Evolutionary conservation across 35 echinoderm and acorn worm genomes (phyloP).

Genomic region (Ptychodera flava): DNA sequence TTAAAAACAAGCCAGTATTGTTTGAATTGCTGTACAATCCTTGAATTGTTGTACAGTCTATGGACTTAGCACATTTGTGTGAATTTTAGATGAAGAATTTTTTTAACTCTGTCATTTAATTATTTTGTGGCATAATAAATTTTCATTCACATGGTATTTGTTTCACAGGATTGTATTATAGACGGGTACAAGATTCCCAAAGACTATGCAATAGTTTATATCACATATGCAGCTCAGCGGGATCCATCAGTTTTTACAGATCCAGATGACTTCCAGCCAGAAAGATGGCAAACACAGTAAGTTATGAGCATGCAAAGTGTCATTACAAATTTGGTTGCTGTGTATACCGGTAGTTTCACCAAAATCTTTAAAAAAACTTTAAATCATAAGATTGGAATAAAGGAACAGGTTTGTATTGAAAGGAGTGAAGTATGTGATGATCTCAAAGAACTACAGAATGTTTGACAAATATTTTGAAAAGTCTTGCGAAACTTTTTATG

Average conservation of each 20-base stretch:
- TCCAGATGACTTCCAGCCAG: conserved; percentile 70
- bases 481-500: too few relatives aligned
- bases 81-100: too few relatives aligned
- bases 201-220: conserved; percentile 67
- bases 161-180: conserved; percentile 86
- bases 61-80: too few relatives aligned
- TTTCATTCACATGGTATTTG: too few relatives aligned
- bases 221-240: conserved; percentile 75
- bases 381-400: conserved; percentile 23
- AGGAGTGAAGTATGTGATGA: conserved; percentile 46
- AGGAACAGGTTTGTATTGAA: conserved; percentile 58
- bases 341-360: too few relatives aligned
- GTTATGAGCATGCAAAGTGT: not conserved
- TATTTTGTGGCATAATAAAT: too few relatives aligned
- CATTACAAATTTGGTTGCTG: too few relatives aligned
- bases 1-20: too few relatives aligned
- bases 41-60: too few relatives aligned
- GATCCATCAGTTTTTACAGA: conserved; percentile 71
- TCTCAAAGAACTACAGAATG: conserved; percentile 45
- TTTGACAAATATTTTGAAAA: not conserved
- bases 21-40: too few relatives aligned
- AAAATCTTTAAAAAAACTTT: conserved; percentile 13
- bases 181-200: conserved; percentile 86
- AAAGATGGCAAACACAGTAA: conserved; percentile 71
- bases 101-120: too few relatives aligned